Evolutionary conservation across 2,113 vertebrate genomes (phyloP).

Genomic region (Leucoraja erinaceus): DNA sequence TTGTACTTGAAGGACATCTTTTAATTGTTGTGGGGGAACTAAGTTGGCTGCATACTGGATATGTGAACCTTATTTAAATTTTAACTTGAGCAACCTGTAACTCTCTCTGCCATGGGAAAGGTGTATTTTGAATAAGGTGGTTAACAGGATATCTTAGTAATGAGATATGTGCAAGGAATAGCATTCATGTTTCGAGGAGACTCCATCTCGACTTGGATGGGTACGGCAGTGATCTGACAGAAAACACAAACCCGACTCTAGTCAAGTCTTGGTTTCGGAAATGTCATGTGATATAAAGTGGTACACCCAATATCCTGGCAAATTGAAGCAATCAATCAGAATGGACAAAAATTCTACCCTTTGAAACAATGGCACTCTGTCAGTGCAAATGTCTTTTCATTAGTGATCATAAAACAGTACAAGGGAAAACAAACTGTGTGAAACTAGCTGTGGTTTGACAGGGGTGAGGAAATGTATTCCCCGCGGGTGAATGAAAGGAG

Average conservation of each 20-base stretch:
- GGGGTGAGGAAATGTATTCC: background rate
- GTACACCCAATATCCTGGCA: conserved; percentile 87
- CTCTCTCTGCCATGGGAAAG: background rate
- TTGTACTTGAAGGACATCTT: background rate
- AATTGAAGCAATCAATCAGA: conserved; percentile 75
- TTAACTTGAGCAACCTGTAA: background rate
- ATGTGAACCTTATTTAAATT: background rate
- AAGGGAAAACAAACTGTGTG: conserved; percentile 37
- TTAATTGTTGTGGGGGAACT: background rate
- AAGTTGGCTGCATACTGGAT: background rate
- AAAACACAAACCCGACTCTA: conserved; percentile 80
- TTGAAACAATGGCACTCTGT: conserved; percentile 23
- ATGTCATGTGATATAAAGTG: conserved; percentile 71
- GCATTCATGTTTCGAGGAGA: conserved; percentile 80
- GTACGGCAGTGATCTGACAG: conserved; percentile 98
- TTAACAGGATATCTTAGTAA: conserved; percentile 3
- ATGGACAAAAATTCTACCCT: conserved; percentile 42
- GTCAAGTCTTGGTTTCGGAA: conserved; percentile 90
- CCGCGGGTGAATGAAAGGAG: conserved; percentile 34
- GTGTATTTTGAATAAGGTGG: background rate
- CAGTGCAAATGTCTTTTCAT: conserved; percentile 18
- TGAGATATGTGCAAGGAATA: conserved; percentile 74
- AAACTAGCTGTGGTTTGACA: conserved; percentile 27
- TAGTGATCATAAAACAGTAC: conserved; percentile 27
- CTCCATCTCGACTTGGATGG: conserved; percentile 98